Evolutionary conservation across 92 coral and sea anemone species (phyloP).

Genomic region (Hydrozoanthus gracilis): DNA sequence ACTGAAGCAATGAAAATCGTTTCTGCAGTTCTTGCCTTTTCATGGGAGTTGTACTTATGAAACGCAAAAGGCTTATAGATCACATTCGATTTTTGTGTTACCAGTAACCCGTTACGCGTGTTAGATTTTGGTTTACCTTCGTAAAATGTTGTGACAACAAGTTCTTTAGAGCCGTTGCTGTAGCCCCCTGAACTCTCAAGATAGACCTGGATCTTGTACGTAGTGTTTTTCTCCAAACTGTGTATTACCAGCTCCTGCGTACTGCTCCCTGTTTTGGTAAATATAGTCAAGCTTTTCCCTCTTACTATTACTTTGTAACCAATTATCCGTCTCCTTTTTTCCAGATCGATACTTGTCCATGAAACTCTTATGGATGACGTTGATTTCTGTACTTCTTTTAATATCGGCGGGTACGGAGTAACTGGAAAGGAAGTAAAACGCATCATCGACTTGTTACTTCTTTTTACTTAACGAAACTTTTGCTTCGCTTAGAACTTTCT

Average conservation of each 20-base stretch:
- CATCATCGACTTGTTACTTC: no score
- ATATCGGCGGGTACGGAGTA: not conserved
- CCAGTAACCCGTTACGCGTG: no score
- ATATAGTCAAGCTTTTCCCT: not conserved
- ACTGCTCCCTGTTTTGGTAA: not conserved
- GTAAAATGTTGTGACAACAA: not conserved
- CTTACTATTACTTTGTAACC: not conserved
- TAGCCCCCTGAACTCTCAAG: not conserved
- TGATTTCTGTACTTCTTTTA: not conserved
- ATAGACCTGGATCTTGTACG: constrained; percentile 1
- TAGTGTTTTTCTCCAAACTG: not conserved
- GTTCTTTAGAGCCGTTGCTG: not conserved
- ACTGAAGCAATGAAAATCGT: no score
- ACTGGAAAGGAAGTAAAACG: not conserved
- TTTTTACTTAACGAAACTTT: no score
- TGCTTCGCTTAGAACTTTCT: no score
- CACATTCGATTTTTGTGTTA: no score
- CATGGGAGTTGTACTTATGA: no score
- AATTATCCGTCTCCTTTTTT: not conserved
- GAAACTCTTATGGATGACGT: not conserved
- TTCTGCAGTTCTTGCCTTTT: no score
- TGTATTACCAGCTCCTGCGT: not conserved
- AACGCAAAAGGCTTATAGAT: no score
- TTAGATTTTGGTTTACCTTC: not conserved
- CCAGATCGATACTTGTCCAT: constrained; percentile 7